Conservation (phyloP, 2,888 invertebrate genomes). For the Argyresthia albistria region DNA sequence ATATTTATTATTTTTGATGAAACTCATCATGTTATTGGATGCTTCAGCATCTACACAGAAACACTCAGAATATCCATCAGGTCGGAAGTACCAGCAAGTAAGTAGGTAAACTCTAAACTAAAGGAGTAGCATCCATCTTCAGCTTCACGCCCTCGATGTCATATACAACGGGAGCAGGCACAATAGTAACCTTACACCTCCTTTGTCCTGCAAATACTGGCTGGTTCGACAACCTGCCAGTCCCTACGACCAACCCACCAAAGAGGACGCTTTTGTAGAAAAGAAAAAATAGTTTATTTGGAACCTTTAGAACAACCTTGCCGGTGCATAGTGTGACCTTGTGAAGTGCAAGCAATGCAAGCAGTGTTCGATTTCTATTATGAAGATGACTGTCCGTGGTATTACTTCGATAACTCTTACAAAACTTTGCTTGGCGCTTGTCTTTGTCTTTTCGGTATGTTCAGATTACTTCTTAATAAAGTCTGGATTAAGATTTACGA, state of each 20-base stretch:
- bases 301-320: not conserved
- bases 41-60: not conserved
- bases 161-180: conserved; percentile 36
- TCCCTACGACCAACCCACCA: conserved; percentile 46
- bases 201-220: conserved; percentile 35
- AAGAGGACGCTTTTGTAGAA: conserved; percentile 47
- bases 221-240: conserved; percentile 61
- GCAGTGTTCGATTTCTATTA: conserved; percentile 39
- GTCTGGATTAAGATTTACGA: no score
- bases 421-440: conserved; percentile 66
- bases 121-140: conserved; percentile 18
- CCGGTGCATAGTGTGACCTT: not conserved
- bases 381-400: conserved; percentile 66
- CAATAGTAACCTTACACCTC: conserved; percentile 38
- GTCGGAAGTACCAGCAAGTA: not conserved
- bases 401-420: conserved; percentile 67
- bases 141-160: conserved; percentile 48
- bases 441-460: conserved; percentile 67
- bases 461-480: not conserved
- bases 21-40: not conserved
- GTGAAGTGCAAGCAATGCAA: conserved; percentile 25
- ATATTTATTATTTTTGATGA: not conserved
- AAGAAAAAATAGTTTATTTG: conserved; percentile 21
- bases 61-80: not conserved
- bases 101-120: not conserved